Evolutionary conservation across 2,113 vertebrate species (phyloP), one percentile per base, ranked within the genome.

Genomic region (Regulus satrapa): DNA sequence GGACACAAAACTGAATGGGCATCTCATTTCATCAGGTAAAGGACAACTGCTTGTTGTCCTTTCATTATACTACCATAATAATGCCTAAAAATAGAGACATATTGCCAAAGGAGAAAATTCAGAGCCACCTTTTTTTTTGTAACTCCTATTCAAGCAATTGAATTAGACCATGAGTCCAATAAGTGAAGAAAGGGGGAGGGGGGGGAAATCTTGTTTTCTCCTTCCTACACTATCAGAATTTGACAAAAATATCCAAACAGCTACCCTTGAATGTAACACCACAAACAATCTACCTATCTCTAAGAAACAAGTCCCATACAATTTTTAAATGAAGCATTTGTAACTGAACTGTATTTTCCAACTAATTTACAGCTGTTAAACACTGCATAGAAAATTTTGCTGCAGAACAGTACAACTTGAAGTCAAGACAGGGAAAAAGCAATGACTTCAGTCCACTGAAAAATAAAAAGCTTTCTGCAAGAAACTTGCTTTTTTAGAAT

Each of bases 361-460:
- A 48, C 31, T 34, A 71, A 67, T 46, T 48, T 75, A 69, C 40
- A 78, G 34, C 23, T 96, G 38, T 45, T 38, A 73, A 95, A 92
- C 9, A 18, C 41, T 14, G 16, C 19, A 62, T 13, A 40, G 69
- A 85, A n/a, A 75, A 69, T 52, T 71, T 46, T 74, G 25, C 19
- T 81, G 36, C 41, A 87, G 17, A 87, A 67, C 18, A 72, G 18
- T 16, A 83, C 21, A 76, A 52, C 45, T 51, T 46, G 18, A 94
- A 72, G 15, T 17, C 20, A 61, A 58, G 67, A 73, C 14, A 61
- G 8, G 5, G 7, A 86, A 69, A 26, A 24, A 69, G 25, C 6
- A 48, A 43, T 8, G 0, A 59, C n/a, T 79, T 54, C 24, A 46
- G 21, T 78, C 26, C 40, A 38, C 2, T 75, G 41, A 68, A 88